Base-by-base conservation (phyloP, 2,113 vertebrate genomes). In the Philantomba maxwellii region DNA sequence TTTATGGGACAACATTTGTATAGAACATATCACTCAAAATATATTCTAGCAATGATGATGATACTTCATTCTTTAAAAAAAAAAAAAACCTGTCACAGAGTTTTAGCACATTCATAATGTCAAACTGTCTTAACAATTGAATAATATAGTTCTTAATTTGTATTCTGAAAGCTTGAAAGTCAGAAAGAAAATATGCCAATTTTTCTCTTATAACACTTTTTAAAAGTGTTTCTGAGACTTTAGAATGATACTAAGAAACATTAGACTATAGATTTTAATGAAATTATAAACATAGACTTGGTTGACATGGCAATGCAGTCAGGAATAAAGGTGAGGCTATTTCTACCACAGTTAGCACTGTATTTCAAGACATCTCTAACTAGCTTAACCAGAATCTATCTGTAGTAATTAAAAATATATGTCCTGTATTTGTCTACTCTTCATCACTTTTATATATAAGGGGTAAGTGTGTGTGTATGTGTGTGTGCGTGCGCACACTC, bases 401-500 rank as follows among this genome's bases (percentile, higher is more conserved):
- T 45, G 45, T 21, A 88, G 87, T 33, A 82, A 47, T 89, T 64
- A 82, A 81, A 57, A 33, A 66, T 16, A 60, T 6, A 62, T 33
- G 25, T 28, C 73, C 9, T 83, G 30, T 73, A 13, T 49, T 51
- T 47, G 19, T 6, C 6, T 94, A 39, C 58, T 94, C 39, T 81
- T 66, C 45, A 47, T 88, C 30, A 60, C 62, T 89, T 94, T 75
- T 60, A 89, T 83, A 77, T 23, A 47, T 12, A 88, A 36, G 9
- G 0, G 0, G n/a, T 73, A 2, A 43, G 36, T 73, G 66, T 25
- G 9, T 70, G n/a, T 70, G 66, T 70, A n/a, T 70, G 66, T 23
- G 33, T 36, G 64, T 12, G 66, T 23, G n/a, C 0, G 4, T 3
- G 3, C 8, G 0, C 55, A 2, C 55, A 55, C 7, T 2, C 66